Evolutionary conservation across 2,888 invertebrate genomes (phyloP).

Genomic region (Drosophila histrio): DNA sequence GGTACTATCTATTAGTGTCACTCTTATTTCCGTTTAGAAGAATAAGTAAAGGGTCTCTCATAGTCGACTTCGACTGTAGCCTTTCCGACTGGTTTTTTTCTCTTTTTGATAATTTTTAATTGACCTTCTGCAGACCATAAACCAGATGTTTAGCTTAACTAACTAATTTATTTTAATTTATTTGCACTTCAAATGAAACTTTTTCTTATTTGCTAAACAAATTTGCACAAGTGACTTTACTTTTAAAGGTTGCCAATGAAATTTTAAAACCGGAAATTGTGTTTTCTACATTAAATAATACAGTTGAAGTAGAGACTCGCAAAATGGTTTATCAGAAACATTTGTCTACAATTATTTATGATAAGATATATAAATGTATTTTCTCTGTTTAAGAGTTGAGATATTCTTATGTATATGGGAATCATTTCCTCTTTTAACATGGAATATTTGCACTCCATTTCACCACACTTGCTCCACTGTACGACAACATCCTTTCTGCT

Average conservation of each 20-base stretch:
- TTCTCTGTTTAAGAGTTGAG: too few relatives aligned
- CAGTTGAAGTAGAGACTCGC: background rate
- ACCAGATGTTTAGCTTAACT: slow-evolving; percentile 17
- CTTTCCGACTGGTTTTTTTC: too few relatives aligned
- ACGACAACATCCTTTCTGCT: slow-evolving; percentile 17
- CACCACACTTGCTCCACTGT: slow-evolving; percentile 31
- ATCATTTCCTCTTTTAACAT: background rate
- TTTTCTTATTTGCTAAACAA: slow-evolving; percentile 4
- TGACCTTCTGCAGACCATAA: slow-evolving; percentile 27
- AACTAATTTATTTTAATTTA: slow-evolving; percentile 33
- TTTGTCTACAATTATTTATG: too few relatives aligned
- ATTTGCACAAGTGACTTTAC: slow-evolving; percentile 32
- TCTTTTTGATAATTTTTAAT: slow-evolving; percentile 17
- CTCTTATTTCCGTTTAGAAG: too few relatives aligned
- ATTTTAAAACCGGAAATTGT: slow-evolving; percentile 14
- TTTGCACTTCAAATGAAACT: slow-evolving; percentile 18
- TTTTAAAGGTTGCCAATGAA: background rate
- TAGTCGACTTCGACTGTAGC: too few relatives aligned
- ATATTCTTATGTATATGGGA: too few relatives aligned
- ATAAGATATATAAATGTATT: too few relatives aligned
- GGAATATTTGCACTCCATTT: background rate
- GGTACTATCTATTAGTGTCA: too few relatives aligned
- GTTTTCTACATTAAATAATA: background rate
- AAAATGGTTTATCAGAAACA: too few relatives aligned
- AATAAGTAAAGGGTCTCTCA: too few relatives aligned